Evolutionary conservation across 2,888 invertebrate species (phyloP), one percentile per base, ranked within the genome.

Genomic region (Dendrolimus houi): DNA sequence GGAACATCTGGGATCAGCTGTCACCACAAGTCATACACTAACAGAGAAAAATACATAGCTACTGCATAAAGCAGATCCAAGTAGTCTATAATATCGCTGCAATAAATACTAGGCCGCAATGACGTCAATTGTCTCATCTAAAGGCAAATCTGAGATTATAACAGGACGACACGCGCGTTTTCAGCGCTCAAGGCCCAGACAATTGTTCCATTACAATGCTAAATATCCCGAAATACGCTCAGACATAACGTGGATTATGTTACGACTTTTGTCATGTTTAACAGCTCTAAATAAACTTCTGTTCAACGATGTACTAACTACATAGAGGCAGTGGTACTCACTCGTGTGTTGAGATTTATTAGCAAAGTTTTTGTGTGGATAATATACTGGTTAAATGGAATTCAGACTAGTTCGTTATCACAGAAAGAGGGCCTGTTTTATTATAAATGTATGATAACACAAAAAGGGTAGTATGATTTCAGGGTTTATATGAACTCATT

Each of bases 201-300:
- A 67, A 76, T 77, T 77, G 77, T 75, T 68, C 69, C 69, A 68
- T 73, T 74, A 68, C 60, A 65, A 69, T 63, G 63, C 61, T 66
- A 63, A 64, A 66, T 68, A 62, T 70, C 68, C 67, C 63, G 66
- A 71, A 47, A 71, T 65, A 64, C 62, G 53, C 60, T 57, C 59
- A 61, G 56, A 60, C 42, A 58, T 53, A 55, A 29, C 47, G 53
- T 40, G 55, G 47, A 60, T 57, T 62, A 52, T 53, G 47, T 13
- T 55, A 55, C 12, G 53, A 55, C 41, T 52, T 59, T 54, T 52
- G 57, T 53, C 56, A 47, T 47, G 10, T 47, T 47, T 8, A 47
- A 47, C 47, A 47, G 12, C 47, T 47, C 47, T 47, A 47, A 47
- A 47, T 47, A 47, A 47, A 47, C 47, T 47, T 47, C 47, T 47